Percentiles rank a stretch among this genome's conserved stretches.
These are phyloP conservation scores for Caenorhabditis sulstoni DNA, from an alignment of 2,888 invertebrate genomes.

Conservation along the genomic window DNA sequence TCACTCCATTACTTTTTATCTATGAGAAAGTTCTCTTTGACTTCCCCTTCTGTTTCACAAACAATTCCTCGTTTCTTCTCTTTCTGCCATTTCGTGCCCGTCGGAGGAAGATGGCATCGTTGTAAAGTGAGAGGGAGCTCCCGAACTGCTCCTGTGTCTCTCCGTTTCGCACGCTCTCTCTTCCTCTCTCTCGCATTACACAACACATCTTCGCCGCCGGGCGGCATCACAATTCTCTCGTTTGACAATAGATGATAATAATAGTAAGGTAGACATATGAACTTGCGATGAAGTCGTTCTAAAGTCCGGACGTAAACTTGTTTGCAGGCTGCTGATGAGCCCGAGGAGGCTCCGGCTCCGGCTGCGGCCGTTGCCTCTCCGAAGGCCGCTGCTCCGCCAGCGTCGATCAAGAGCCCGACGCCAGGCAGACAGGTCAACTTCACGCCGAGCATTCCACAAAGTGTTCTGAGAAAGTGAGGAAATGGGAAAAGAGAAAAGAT, in stretches of 20 bases:
- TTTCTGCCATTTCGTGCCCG: slow-evolving; percentile 22
- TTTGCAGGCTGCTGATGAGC: slow-evolving; percentile 60
- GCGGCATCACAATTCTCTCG: slow-evolving; percentile 27
- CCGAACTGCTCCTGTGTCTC: slow-evolving; percentile 31
- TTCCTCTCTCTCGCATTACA: slow-evolving; percentile 34
- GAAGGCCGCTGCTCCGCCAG: slow-evolving; percentile 65
- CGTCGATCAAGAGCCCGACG: slow-evolving; percentile 72
- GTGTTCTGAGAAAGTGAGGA: slow-evolving; percentile 65
- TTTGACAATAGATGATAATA: slow-evolving; percentile 49
- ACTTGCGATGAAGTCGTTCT: slow-evolving; percentile 13
- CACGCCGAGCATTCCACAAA: slow-evolving; percentile 63
- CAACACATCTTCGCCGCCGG: slow-evolving; percentile 33
- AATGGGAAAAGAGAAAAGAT: background rate
- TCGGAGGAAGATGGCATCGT: slow-evolving; percentile 35
- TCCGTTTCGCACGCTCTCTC: slow-evolving; percentile 18
- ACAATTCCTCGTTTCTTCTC: slow-evolving; percentile 10
- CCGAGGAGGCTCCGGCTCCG: slow-evolving; percentile 65
- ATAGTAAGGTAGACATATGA: slow-evolving; percentile 12
- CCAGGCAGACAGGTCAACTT: slow-evolving; percentile 66
- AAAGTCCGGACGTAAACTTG: background rate
- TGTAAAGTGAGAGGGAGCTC: slow-evolving; percentile 51
- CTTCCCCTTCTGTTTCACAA: slow-evolving; percentile 14
- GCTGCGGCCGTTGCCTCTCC: slow-evolving; percentile 61
- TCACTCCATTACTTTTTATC: background rate
- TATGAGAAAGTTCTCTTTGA: slow-evolving; percentile 7